Percentiles rank a stretch among this genome's conserved stretches.
phyloP scores from a whole-genome alignment of 2,797 vertebrate genomes.

The Etheostoma perlongum region DNA sequence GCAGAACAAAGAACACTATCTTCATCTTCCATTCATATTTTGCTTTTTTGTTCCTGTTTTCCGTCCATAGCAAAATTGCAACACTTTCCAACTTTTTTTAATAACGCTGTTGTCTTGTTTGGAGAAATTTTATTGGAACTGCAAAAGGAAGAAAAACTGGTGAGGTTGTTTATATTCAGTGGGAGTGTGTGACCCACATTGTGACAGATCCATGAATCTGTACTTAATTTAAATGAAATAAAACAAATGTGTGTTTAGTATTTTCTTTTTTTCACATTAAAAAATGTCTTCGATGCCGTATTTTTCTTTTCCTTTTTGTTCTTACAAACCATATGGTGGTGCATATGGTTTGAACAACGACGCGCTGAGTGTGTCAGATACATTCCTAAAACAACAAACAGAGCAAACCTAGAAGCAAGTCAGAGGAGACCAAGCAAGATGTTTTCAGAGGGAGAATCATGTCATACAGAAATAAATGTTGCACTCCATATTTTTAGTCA shows the following conservation, averaged over 20 bases:
- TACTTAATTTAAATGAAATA: neutral
- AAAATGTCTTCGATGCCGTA: neutral
- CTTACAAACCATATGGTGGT: neutral
- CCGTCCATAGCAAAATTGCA: neutral
- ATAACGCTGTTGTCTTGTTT: neutral
- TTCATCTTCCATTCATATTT: neutral
- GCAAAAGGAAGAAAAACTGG: neutral
- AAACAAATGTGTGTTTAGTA: neutral
- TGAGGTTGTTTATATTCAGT: neutral
- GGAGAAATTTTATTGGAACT: neutral
- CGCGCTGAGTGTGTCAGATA: neutral
- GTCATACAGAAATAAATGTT: constrained; percentile 26
- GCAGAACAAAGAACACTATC: neutral
- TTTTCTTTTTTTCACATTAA: neutral
- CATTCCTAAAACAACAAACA: constrained; percentile 1
- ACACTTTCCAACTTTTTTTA: neutral
- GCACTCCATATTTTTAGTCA: constrained; percentile 27
- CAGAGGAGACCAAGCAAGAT: constrained; percentile 17
- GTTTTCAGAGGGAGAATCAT: constrained; percentile 20
- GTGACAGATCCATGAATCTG: neutral
- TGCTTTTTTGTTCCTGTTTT: neutral
- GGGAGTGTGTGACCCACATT: neutral
- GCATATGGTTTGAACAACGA: neutral
- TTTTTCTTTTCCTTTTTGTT: neutral
- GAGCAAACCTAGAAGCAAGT: constrained; percentile 1